Base-by-base conservation (phyloP, 2,888 invertebrate species). In the Drosophila merina region DNA sequence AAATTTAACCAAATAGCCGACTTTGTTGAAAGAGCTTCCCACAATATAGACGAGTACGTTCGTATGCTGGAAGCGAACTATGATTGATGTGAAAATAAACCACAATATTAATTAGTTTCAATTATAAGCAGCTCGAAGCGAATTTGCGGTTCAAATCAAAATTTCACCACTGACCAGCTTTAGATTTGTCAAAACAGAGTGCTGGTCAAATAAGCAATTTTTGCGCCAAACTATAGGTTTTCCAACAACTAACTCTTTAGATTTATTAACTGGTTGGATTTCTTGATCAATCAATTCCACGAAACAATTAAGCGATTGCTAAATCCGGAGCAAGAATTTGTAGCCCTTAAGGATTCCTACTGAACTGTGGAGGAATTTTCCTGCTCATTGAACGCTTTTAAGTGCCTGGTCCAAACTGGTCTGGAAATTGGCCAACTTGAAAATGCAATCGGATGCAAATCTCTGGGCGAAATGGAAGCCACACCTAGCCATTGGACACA, bases 371-470 rank as follows among this genome's bases (percentile, higher is more conserved):
- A 8, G 20, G 26, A 7, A n/a, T 20, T 42, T 63, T 31, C 14
- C 20, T 26, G 48, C 48, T 45, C 44, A 25, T 30, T 28, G 28
- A 44, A 25, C 45, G 42, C 9, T 33, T 14, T 38, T 60, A 50
- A 55, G 54, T 50, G 69, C 60, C 72, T 28, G 30, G 36, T 6
- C n/a, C 36, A 40, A 51, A 51, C 48, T 47, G 28, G 38, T 47
- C 40, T 45, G 33, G 45, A 62, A 69, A 70, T 70, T 72, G 44
- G 31, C 52, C 69, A 62, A 62, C 49, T 54, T 38, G 62, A 55
- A 48, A 72, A 62, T 72, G 55, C 55, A 55, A 62, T 71, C 38
- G 60, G 54, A 71, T 70, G 52, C 52, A 52, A 48, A 47, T 50
- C 49, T 54, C 20, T 36, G 51, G 40, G 12, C 40, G 12, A 26